Percentiles rank a stretch among this genome's conserved stretches.
phyloP scores from a whole-genome alignment of 2,797 vertebrate species.

The Spinus olivaceus region DNA sequence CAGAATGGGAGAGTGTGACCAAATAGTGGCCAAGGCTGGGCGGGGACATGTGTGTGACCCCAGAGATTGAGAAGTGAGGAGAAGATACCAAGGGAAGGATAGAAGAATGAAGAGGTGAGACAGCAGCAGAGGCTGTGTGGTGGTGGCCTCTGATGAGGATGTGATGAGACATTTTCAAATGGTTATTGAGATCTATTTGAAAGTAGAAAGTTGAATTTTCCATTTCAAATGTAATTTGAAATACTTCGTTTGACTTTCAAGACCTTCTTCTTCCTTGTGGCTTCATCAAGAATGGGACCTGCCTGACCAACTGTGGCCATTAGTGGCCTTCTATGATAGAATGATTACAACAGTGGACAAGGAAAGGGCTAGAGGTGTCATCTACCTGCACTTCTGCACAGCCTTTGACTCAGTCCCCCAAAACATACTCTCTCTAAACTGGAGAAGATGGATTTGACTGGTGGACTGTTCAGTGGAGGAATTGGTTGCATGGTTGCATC shows the following conservation, averaged over 20 bases:
- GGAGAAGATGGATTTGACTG: background rate
- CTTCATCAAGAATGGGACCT: background rate
- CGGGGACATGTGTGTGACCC: fast-evolving
- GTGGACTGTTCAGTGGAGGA: background rate
- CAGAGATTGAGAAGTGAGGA: background rate
- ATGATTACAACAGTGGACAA: background rate
- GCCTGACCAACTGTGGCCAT: background rate
- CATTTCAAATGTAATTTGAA: background rate
- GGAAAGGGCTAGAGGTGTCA: background rate
- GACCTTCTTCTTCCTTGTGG: background rate
- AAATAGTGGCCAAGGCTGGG: background rate
- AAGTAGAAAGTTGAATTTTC: background rate
- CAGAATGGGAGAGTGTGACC: background rate
- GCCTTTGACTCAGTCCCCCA: background rate
- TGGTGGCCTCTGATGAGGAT: fast-evolving
- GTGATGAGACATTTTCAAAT: background rate
- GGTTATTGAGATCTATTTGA: background rate
- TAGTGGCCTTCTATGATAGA: background rate
- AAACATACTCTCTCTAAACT: background rate
- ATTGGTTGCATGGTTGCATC: fast-evolving
- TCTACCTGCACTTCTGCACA: background rate
- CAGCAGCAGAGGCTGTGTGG: background rate
- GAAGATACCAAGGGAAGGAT: background rate
- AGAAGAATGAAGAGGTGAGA: background rate
- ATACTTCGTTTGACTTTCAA: background rate